A percentile compares a stretch with the other conserved stretches of the same genome.
These are phyloP conservation scores for Phataginus tricuspis DNA, from an alignment of 2,797 vertebrate species.

Conservation along the genomic window DNA sequence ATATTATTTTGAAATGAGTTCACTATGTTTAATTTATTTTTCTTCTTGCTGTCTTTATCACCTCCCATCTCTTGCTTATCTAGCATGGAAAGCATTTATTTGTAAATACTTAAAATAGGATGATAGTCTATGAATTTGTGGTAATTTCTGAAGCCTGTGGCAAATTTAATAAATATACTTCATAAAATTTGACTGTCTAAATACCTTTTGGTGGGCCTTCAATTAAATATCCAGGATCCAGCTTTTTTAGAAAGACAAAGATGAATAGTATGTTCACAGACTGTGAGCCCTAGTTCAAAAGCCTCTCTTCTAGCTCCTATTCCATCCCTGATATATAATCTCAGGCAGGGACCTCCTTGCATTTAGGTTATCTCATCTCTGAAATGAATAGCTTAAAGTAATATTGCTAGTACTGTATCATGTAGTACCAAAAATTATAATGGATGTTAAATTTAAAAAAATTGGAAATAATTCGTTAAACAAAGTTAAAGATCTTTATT, in stretches of 20 bases:
- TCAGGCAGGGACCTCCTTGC: not conserved
- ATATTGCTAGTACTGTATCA: not conserved
- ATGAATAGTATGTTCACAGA: not conserved
- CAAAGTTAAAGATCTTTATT: not conserved
- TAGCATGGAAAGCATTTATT: not conserved
- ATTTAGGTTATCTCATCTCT: not conserved
- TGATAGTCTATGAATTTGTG: not conserved
- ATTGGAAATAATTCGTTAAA: not conserved
- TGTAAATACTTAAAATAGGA: not conserved
- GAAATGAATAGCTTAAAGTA: not conserved
- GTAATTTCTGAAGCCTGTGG: not conserved
- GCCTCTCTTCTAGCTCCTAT: not conserved
- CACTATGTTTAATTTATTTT: not conserved
- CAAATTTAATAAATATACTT: not conserved
- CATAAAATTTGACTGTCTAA: not conserved
- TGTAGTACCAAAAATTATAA: not conserved
- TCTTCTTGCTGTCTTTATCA: not conserved
- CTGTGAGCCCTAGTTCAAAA: not conserved
- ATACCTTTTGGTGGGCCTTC: not conserved
- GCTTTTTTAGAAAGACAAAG: not conserved
- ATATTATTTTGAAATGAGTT: not conserved
- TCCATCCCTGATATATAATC: not conserved
- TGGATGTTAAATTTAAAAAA: not conserved
- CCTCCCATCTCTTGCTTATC: not conserved
- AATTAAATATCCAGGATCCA: not conserved